These are phyloP conservation scores for Pseudoatta argentina DNA, from an alignment of 1,140 invertebrate species.

Conservation along the genomic window DNA sequence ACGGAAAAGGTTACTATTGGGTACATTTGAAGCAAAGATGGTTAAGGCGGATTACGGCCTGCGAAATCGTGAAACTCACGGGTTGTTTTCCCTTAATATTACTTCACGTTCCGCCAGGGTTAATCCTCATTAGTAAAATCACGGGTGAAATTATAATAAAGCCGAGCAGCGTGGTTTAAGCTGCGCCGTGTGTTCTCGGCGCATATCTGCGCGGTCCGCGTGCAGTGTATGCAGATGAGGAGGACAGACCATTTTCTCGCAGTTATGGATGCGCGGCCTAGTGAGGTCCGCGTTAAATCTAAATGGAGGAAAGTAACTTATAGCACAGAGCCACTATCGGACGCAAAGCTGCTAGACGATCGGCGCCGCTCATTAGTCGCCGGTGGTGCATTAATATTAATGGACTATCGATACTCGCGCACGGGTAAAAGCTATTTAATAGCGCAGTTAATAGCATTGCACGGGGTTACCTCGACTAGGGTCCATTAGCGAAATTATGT, in stretches of 20 bases:
- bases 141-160: constrained; percentile 72
- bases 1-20: background rate
- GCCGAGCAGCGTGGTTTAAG: constrained; percentile 35
- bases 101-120: constrained; percentile 59
- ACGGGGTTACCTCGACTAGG: constrained; percentile 51
- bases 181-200: constrained; percentile 18
- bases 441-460: constrained; percentile 70
- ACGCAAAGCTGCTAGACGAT: constrained; percentile 22
- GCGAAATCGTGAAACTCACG: constrained; percentile 48
- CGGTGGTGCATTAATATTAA: constrained; percentile 70
- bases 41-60: constrained; percentile 64
- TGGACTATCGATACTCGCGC: constrained; percentile 68
- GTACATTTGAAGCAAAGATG: background rate
- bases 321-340: constrained; percentile 31
- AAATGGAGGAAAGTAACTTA: constrained; percentile 61
- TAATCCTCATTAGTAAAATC: constrained; percentile 75
- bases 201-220: constrained; percentile 38
- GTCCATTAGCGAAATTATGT: constrained; percentile 72
- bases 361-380: constrained; percentile 51
- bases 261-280: constrained; percentile 43
- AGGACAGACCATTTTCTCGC: constrained; percentile 43
- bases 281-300: constrained; percentile 41
- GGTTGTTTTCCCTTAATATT: constrained; percentile 69
- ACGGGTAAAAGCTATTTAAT: constrained; percentile 74
- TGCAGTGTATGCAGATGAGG: constrained; percentile 51